Evolutionary conservation across 2,888 invertebrate genomes (phyloP).

Genomic region (Ceramica pisi): DNA sequence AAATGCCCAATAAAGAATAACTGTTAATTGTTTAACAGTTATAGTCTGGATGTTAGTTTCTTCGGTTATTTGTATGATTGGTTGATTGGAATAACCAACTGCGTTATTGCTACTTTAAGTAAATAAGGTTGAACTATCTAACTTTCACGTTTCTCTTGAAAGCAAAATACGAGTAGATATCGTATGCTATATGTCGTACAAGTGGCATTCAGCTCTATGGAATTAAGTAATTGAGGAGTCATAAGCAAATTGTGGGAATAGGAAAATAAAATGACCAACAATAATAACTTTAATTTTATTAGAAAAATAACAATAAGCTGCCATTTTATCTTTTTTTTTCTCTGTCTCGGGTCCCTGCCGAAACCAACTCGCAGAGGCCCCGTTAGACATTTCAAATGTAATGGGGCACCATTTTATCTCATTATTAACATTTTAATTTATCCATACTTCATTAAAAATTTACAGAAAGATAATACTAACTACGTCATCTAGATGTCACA

Average conservation of each 20-base stretch:
- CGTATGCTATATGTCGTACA: not conserved
- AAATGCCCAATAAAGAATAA: too few relatives aligned
- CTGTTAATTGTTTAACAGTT: too few relatives aligned
- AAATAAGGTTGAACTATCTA: too few relatives aligned
- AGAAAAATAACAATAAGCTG: constrained; percentile 19
- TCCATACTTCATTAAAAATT: constrained; percentile 5
- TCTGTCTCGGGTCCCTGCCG: too few relatives aligned
- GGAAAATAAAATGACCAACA: constrained; percentile 28
- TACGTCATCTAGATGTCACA: constrained; percentile 3
- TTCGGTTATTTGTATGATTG: too few relatives aligned
- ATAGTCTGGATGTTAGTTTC: too few relatives aligned
- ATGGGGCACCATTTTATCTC: constrained; percentile 17
- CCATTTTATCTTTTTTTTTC: constrained; percentile 17
- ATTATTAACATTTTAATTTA: constrained; percentile 18
- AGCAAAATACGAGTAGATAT: too few relatives aligned
- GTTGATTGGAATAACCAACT: too few relatives aligned
- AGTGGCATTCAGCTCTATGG: not conserved
- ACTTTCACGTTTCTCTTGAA: too few relatives aligned
- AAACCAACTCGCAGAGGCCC: too few relatives aligned
- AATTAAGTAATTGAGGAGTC: not conserved
- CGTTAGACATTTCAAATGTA: too few relatives aligned
- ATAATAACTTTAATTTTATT: constrained; percentile 49
- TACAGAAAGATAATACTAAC: constrained; percentile 24
- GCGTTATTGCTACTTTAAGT: too few relatives aligned
- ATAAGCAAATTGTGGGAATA: not conserved